Evolutionary conservation across 2,113 vertebrate genomes (phyloP), one percentile per base, ranked within the genome.

Genomic region (Pterocles gutturalis): DNA sequence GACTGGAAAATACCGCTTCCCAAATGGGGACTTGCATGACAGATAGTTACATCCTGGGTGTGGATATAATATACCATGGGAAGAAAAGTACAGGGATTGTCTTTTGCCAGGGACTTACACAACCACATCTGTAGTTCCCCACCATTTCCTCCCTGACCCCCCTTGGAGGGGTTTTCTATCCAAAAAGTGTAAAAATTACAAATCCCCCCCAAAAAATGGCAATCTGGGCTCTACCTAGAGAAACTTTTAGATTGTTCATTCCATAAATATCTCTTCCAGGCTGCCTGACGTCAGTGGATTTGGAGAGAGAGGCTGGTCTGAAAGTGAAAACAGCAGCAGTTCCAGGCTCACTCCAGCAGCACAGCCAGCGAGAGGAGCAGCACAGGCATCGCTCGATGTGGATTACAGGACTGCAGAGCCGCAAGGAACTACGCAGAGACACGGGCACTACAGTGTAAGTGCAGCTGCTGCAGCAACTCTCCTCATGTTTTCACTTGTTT

Each of bases 221-320:
- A 80, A 80, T 95, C 95, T 82, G 76, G 93, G 60, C 75, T 77
- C 90, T 96, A 97, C 97, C 96, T 97, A 96, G 96, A 96, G 96
- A 97, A 97, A 94, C 77, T 90, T 91, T 95, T 80, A 89, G 85
- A 83, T 94, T 12, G 31, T 95, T 96, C 95, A 88, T 96, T 97
- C 97, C 98, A 94, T 97, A 98, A 98, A 98, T 97, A 97, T 92
- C 97, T 97, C 81, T 95, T 87, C 72, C 82, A 97, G 90, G 67
- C 97, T 96, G 80, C 85, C 94, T 98, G 98, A 98, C 98, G 97
- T 98, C 98, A 98, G 95, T 96, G 94, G 96, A 93, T 73, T 97
- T 93, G 91, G 84, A 90, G 93, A 77, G 95, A 76, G 87, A 95
- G 97, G 90, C 95, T 93, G 96, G 89, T 94, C 94, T 95, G 91